Evolutionary conservation across 2,888 invertebrate species (phyloP), one percentile per base, ranked within the genome.

Genomic region (Blera fallax): DNA sequence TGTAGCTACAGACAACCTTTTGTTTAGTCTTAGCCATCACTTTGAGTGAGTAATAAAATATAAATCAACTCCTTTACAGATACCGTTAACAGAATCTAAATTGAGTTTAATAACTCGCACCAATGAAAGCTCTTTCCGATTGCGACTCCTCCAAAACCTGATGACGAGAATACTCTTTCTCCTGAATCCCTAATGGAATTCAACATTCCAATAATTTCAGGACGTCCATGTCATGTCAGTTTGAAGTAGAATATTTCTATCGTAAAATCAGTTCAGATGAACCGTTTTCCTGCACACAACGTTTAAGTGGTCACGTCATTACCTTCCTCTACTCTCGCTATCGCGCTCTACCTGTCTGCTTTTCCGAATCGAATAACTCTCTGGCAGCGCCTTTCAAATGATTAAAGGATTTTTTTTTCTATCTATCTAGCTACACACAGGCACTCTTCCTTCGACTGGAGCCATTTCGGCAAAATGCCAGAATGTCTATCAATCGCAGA

Each of bases 401-500:
- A 76, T 56, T 76, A 37, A 18, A 37, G 65, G 48, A 56, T 48
- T 64, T 60, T 37, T 10, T 18, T 45, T 69, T 69, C 43, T 69
- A 69, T 69, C 69, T 54, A 69, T 56, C 56, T 29, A 56, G n/a
- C 21, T 40, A 24, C 14, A 43, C 45, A 27, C 27, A 56, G 24
- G 16, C 45, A 65, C 34, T 54, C 56, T 11, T 16, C 16, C 32
- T 58, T 65, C 48, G 56, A 18, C 40, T 6, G 8, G 58, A 56
- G 16, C 40, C 56, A 67, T 76, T 67, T 67, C 48, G 76, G 76
- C 76, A 76, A 76, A 67, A 67, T 56, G 76, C 76, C 76, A 76
- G 67, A n/a, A 32, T 76, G 76, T 76, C 76, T 76, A 76, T 58
- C 76, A 76, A 67, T 76, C 58, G 65, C 76, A 67, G 58, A 76